Evolutionary conservation across 1,140 invertebrate genomes (phyloP).

Genomic region (Mycetomoellerius zeteki): DNA sequence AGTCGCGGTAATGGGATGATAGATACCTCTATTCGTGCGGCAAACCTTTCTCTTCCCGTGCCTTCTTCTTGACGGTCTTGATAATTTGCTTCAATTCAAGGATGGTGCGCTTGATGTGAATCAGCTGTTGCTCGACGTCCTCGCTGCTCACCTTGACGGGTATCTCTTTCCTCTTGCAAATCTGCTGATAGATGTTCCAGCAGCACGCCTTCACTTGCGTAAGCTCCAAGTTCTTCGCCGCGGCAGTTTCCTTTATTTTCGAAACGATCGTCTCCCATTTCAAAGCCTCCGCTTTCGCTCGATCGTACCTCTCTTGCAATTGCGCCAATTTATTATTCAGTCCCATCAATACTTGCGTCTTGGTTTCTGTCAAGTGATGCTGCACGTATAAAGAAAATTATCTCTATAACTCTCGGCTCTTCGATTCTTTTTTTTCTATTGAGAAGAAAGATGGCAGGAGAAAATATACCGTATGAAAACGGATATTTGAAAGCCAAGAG

Average conservation of each 20-base stretch:
- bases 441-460: not conserved
- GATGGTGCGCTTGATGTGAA: constrained; percentile 83
- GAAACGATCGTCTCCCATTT: constrained; percentile 83
- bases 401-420: not conserved
- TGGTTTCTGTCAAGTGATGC: constrained; percentile 81
- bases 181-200: constrained; percentile 85
- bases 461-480: not conserved
- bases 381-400: constrained; percentile 58
- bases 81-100: constrained; percentile 80
- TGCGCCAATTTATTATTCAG: constrained; percentile 82
- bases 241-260: constrained; percentile 77
- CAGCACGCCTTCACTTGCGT: constrained; percentile 80
- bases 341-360: constrained; percentile 80
- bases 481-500: not conserved
- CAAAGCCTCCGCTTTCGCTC: constrained; percentile 74
- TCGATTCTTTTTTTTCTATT: not conserved
- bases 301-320: constrained; percentile 79
- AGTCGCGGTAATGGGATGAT: not conserved
- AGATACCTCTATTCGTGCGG: not conserved
- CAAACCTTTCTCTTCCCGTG: constrained; percentile 30
- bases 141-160: constrained; percentile 72
- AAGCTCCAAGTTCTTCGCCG: constrained; percentile 80
- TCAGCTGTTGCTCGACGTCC: constrained; percentile 82
- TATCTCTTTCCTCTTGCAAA: constrained; percentile 81
- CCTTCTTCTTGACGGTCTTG: constrained; percentile 71